Evolutionary conservation across 2,113 vertebrate species (phyloP).

Genomic region (Fulica atra): DNA sequence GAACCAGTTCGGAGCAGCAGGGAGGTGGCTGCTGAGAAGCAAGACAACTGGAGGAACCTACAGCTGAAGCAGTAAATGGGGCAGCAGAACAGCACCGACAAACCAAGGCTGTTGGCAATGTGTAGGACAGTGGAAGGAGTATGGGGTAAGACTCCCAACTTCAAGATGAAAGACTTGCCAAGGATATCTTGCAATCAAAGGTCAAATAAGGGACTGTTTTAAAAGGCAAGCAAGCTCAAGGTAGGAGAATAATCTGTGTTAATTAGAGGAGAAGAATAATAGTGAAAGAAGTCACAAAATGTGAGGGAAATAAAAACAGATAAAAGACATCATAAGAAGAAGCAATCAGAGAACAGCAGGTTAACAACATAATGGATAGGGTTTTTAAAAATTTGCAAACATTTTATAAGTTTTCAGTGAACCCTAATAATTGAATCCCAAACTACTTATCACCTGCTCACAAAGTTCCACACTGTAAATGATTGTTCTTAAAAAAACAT

Average conservation of each 20-base stretch:
- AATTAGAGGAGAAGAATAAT: neutral
- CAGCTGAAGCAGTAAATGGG: neutral
- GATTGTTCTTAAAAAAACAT: neutral
- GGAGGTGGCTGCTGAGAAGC: neutral
- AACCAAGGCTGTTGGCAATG: rapidly evolving
- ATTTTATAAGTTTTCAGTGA: neutral
- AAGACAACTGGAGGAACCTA: neutral
- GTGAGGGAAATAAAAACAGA: neutral
- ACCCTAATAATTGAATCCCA: neutral
- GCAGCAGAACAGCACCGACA: neutral
- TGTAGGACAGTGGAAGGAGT: neutral
- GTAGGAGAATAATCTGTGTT: neutral
- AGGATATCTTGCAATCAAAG: neutral
- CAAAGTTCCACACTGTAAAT: neutral
- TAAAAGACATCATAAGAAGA: neutral
- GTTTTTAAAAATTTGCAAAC: neutral
- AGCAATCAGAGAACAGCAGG: neutral
- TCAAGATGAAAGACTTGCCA: neutral
- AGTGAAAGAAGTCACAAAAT: neutral
- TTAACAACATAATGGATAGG: neutral
- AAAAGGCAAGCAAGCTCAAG: neutral
- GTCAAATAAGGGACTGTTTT: neutral
- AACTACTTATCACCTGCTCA: neutral
- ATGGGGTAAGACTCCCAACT: neutral
- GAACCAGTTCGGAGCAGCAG: neutral